phyloP scores from a whole-genome alignment of 2,113 vertebrate genomes.

The Prunella fulvescens region DNA sequence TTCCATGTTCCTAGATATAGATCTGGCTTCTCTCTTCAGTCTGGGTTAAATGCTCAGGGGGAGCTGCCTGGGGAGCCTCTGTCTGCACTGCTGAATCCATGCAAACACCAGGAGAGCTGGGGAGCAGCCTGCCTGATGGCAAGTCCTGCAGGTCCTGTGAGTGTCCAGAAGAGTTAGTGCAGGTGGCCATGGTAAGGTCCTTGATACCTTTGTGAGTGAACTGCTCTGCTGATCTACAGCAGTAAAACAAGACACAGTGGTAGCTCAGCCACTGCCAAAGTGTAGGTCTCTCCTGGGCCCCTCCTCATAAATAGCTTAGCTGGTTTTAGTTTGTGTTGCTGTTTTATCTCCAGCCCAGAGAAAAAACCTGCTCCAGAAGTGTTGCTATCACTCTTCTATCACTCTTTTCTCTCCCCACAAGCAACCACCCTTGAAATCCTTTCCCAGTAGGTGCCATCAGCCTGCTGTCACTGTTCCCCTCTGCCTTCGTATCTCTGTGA shows the following conservation, averaged over 20 bases:
- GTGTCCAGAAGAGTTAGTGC: neutral
- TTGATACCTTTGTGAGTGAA: neutral
- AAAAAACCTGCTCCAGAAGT: neutral
- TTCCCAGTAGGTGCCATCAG: neutral
- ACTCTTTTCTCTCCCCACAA: neutral
- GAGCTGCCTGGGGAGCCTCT: neutral
- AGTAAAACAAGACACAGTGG: neutral
- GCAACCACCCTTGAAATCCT: neutral
- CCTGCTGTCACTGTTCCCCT: neutral
- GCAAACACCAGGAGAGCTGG: neutral
- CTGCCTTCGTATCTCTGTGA: neutral
- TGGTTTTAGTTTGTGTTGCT: neutral
- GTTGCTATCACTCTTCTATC: neutral
- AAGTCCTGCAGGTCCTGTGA: neutral
- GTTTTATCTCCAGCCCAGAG: neutral
- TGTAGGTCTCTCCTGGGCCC: neutral
- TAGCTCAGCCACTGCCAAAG: neutral
- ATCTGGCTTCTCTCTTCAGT: slow-evolving; percentile 7
- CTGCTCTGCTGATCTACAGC: neutral
- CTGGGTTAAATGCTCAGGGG: neutral
- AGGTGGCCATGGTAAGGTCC: neutral
- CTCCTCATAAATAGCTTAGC: neutral
- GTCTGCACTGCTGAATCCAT: neutral
- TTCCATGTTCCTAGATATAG: neutral
- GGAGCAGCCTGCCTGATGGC: neutral